Evolutionary conservation across 2,797 vertebrate genomes (phyloP), one percentile per base, ranked within the genome.

Genomic region (Gastrophryne carolinensis): DNA sequence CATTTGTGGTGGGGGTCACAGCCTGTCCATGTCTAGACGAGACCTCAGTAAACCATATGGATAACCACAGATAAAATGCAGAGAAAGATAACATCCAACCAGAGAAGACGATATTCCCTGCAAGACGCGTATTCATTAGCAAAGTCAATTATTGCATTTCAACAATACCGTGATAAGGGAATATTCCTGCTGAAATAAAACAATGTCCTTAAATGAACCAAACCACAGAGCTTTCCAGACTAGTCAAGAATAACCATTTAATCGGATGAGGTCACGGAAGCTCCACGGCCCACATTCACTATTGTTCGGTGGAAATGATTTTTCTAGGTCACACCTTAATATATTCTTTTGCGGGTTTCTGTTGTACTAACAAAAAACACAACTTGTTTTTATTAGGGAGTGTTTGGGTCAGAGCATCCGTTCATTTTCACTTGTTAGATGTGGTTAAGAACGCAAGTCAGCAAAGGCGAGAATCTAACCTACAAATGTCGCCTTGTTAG

Each of bases 41-140:
- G 39, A 44, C 15, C 13, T 44, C 39, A n/a, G 7, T 44, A 6
- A 11, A 2, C 61, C 58, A 62, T 41, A 37, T 27, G 61, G 10
- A 30, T 47, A 12, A 32, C 27, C 32, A 21, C 50, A 60, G 63
- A 67, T 26, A 50, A 29, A 50, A 12, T n/a, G 19, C 41, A 50
- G 54, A 12, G 17, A 66, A 21, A 12, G 8, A 60, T 50, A 35
- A 9, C 13, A 49, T 29, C 10, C 11, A 70, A n/a, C 27, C 32
- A 23, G 23, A 49, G 30, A 60, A 75, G 11, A n/a, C 15, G 8
- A 75, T 67, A 67, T 57, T 67, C 72, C 63, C 72, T 47, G 3
- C 3, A 63, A 37, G 27, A 1, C 8, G 7, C 19, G 58, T 32
- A 49, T 60, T 23, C 39, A 71, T 71, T 49, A 71, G 9, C n/a